Evolutionary conservation across 2,113 vertebrate species (phyloP), one percentile per base, ranked within the genome.

Genomic region (Pseudorectes ferrugineus): DNA sequence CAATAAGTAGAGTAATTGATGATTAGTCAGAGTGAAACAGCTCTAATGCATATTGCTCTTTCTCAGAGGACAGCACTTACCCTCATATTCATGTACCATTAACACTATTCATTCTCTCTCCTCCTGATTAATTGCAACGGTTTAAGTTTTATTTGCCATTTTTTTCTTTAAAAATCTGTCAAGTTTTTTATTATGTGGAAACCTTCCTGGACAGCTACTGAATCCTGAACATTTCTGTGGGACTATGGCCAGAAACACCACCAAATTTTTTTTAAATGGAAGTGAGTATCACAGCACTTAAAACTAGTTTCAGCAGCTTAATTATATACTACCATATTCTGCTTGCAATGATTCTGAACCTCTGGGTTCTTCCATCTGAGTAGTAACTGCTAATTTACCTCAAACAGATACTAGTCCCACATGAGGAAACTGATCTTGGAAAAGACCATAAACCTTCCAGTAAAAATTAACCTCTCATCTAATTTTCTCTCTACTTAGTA

Each of bases 401-500:
- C 13, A 20, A 78, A 63, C 2, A 89, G 42, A 5, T 54, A 57
- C 31, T 57, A 85, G 20, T 3, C 21, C 22, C 46, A 54, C 5
- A 42, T 1, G 12, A 88, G 55, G 75, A 95, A 85, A 90, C 21
- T 23, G 15, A 49, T 58, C 25, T 66, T 88, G 12, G 73, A 86
- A 83, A 33, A 85, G 21, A 74, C 3, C 9, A 14, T 42, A 75
- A 85, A 76, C 6, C 9, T 89, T 89, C 85, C 79, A 84, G 55
- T 93, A 85, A 91, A 94, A 85, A 63, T n/a, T 46, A 81, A 51
- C 17, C 7, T 74, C 85, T 70, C 38, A 59, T 31, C 26, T 76
- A 11, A 70, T 73, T 90, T 93, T 79, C 40, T 83, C 79, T 77
- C 65, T 90, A 42, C 62, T 79, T 76, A 76, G 74, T 57, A 94